A percentile compares a stretch with the other conserved stretches of the same genome.
Evolutionary conservation across 2,797 vertebrate genomes (phyloP).

Genomic region (Anguilla marmorata): DNA sequence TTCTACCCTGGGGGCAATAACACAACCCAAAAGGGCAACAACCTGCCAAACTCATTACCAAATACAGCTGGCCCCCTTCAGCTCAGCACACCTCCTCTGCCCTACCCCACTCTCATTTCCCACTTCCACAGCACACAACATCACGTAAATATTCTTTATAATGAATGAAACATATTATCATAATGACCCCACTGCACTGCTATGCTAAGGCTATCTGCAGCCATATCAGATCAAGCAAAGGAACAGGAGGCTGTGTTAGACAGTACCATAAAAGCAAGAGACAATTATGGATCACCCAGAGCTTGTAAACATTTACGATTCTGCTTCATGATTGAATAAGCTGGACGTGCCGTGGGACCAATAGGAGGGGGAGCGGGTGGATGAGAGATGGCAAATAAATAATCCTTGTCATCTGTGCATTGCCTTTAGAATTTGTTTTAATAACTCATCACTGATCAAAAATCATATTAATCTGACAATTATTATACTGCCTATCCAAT

Average conservation of each 20-base stretch:
- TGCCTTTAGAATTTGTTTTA: background rate
- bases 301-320: background rate
- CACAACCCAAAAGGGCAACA: background rate
- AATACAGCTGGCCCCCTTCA: background rate
- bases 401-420: background rate
- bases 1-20: conserved; percentile 26
- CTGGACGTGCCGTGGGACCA: background rate
- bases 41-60: background rate
- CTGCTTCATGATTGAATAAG: background rate
- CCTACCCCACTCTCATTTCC: background rate
- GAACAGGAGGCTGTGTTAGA: background rate
- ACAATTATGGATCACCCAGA: background rate
- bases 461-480: background rate
- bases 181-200: background rate
- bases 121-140: background rate
- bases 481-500: background rate
- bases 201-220: background rate
- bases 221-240: background rate
- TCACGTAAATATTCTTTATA: background rate
- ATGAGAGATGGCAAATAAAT: background rate
- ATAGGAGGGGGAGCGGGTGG: background rate
- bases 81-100: too few relatives aligned
- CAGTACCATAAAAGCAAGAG: background rate
- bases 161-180: background rate
- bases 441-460: background rate